Percentiles rank a stretch among this genome's conserved stretches.
Conservation (phyloP, 2,888 invertebrate species). For the Laspeyria flexula region DNA sequence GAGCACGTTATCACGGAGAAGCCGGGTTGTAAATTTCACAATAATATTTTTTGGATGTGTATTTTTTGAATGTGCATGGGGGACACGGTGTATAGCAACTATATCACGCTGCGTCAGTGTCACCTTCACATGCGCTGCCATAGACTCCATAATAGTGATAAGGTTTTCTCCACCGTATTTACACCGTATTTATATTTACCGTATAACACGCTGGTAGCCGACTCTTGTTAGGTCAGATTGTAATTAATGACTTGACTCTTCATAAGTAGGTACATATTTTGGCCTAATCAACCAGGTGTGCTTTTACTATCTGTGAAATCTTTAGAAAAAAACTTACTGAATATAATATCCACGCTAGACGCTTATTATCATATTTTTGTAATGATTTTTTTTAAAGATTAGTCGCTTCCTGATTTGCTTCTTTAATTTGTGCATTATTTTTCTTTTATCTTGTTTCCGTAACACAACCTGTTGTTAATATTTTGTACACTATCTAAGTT, state of each 20-base stretch:
- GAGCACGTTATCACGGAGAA: too few relatives aligned
- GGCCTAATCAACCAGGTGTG: conserved; percentile 16
- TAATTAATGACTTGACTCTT: conserved; percentile 35
- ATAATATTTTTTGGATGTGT: too few relatives aligned
- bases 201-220: conserved; percentile 19
- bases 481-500: too few relatives aligned
- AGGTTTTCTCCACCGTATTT: too few relatives aligned
- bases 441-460: conserved; percentile 7
- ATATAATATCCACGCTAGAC: not conserved
- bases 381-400: conserved; percentile 2
- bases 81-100: too few relatives aligned
- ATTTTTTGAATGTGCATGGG: too few relatives aligned
- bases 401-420: conserved; percentile 3
- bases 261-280: not conserved
- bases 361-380: conserved; percentile 11
- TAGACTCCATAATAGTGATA: too few relatives aligned
- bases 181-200: too few relatives aligned
- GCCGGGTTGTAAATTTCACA: too few relatives aligned
- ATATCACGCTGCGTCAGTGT: too few relatives aligned
- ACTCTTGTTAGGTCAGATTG: conserved; percentile 29
- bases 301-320: conserved; percentile 10
- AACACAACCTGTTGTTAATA: not conserved
- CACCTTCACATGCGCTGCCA: too few relatives aligned
- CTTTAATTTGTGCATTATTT: conserved; percentile 6
- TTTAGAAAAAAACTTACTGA: conserved; percentile 14